A percentile compares a stretch with the other conserved stretches of the same genome.
These are phyloP conservation scores for Coracopsis vasa DNA, from an alignment of 2,113 vertebrate genomes.

Conservation along the genomic window DNA sequence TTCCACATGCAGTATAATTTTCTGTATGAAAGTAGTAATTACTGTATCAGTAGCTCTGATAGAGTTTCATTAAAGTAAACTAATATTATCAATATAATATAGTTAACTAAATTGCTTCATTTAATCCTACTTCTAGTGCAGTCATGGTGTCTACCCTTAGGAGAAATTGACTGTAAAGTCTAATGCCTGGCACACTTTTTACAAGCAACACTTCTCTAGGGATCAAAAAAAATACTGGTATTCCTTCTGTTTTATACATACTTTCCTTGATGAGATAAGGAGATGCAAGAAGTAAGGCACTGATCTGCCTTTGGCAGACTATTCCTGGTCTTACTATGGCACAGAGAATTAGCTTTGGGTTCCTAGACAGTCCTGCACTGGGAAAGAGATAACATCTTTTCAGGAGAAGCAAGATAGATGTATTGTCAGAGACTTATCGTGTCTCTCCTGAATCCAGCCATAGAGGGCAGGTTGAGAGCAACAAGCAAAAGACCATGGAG, in stretches of 20 bases:
- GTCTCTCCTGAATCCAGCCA: not conserved
- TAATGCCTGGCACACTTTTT: not conserved
- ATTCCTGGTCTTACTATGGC: not conserved
- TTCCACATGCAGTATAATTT: not conserved
- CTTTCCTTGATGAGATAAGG: not conserved
- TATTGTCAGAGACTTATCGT: not conserved
- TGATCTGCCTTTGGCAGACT: not conserved
- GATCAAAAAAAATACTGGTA: not conserved
- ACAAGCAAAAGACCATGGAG: not conserved
- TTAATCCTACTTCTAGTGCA: not conserved
- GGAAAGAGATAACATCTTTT: not conserved
- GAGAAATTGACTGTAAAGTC: not conserved
- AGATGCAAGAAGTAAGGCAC: not conserved
- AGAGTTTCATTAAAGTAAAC: not conserved
- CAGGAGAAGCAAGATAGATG: not conserved
- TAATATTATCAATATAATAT: not conserved
- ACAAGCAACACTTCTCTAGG: not conserved
- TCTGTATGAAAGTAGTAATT: slow-evolving; percentile 5
- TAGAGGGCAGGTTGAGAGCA: not conserved
- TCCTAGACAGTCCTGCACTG: not conserved
- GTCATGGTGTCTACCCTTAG: not conserved
- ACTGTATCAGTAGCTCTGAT: not conserved
- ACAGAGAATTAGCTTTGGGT: not conserved
- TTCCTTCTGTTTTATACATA: not conserved
- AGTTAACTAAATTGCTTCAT: slow-evolving; percentile 8